Base-by-base conservation (phyloP, 2,888 invertebrate species). In the Keiferia lycopersicella region DNA sequence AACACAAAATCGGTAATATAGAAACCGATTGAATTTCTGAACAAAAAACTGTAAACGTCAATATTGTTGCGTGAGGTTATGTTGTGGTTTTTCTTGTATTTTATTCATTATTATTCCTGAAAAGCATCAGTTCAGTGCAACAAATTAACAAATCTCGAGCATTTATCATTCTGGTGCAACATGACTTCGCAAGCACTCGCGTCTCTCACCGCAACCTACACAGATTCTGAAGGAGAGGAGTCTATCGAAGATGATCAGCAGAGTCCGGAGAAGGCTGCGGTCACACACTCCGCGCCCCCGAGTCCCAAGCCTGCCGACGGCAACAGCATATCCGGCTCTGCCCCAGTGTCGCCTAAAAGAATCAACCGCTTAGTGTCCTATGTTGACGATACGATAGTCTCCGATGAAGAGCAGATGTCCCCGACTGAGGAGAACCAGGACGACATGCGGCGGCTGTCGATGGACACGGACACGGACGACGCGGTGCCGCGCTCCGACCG, bases 171-270 rank as follows among this genome's bases (percentile, higher is more conserved):
- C 34, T 8, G 1, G 34, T 56, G n/a, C 14, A 56, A 56, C 38
- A 92, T 92, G 92, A 81, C 92, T 59, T 92, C 92, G 2, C 91
- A 92, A 81, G 97, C 97, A 48, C 92, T 97, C 81, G 96, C 96
- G 65, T 96, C 96, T 61, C 92, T 98, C 71, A 97, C 97, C 61
- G 97, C 96, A 34, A 96, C 96, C 53, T 98, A 98, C 83, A 97
- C 97, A 0, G 97, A 98, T 84, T 97, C 97, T 0, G 98, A 98
- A 88, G 96, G 96, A 62, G 97, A 97, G 84, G 97, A 96, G 73
- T 96, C 95, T 67, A 93, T 93, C 82, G 93, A 94, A 78, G 94
- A 94, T 69, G 93, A 79, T 7, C 81, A 80, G 65, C 88, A 92
- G 70, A 91, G 92, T 20, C 92, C 93, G 77, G 86, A 89, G 0